Evolutionary conservation across 2,888 invertebrate genomes (phyloP).

Genomic region (Sesia bembeciformis): DNA sequence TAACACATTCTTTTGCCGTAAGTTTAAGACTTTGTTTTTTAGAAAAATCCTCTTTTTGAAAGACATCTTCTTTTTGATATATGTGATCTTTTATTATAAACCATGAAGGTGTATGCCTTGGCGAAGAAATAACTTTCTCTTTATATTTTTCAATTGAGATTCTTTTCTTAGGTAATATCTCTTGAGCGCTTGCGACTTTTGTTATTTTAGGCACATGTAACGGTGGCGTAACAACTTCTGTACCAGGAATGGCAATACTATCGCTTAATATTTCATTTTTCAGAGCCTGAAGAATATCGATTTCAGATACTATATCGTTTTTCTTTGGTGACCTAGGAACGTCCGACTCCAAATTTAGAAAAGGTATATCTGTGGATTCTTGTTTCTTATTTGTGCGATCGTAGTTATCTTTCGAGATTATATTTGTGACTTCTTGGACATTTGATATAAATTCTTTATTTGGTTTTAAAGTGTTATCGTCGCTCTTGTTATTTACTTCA

Average conservation of each 20-base stretch:
- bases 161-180: slow-evolving; percentile 49
- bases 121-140: slow-evolving; percentile 31
- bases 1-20: slow-evolving; percentile 64
- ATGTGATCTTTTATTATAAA: slow-evolving; percentile 18
- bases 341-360: slow-evolving; percentile 33
- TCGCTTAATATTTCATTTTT: slow-evolving; percentile 64
- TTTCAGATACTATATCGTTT: slow-evolving; percentile 45
- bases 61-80: background rate
- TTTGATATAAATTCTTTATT: background rate
- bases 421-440: too few relatives aligned
- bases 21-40: slow-evolving; percentile 58
- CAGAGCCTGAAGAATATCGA: slow-evolving; percentile 62
- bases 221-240: slow-evolving; percentile 38
- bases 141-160: slow-evolving; percentile 68
- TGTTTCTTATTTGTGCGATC: background rate
- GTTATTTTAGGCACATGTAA: slow-evolving; percentile 59
- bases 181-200: slow-evolving; percentile 46
- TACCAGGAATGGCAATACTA: slow-evolving; percentile 30
- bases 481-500: too few relatives aligned
- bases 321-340: slow-evolving; percentile 22
- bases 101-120: slow-evolving; percentile 13
- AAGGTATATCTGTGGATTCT: slow-evolving; percentile 37
- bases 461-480: background rate
- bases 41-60: slow-evolving; percentile 26
- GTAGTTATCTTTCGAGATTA: too few relatives aligned